These are phyloP conservation scores for Myotis findleyi DNA, from an alignment of 2,797 vertebrate genomes.

Conservation along the genomic window DNA sequence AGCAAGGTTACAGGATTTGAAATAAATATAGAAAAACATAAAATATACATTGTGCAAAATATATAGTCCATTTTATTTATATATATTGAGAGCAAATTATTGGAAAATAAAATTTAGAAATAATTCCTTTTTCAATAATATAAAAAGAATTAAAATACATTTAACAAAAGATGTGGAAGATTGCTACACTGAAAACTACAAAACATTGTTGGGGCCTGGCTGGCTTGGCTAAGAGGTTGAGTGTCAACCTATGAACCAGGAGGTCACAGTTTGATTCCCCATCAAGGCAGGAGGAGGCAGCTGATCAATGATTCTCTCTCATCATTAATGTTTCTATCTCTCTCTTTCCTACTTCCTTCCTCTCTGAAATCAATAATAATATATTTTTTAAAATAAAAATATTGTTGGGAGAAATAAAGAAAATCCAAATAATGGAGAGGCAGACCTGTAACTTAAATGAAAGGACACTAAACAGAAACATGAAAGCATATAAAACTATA, in stretches of 20 bases:
- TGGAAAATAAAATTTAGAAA: conserved; percentile 45
- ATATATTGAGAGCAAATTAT: conserved; percentile 15
- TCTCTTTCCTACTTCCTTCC: no score
- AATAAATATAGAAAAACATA: not conserved
- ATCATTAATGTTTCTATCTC: no score
- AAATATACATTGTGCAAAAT: not conserved
- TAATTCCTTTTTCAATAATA: not conserved
- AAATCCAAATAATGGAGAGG: not conserved
- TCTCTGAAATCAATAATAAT: no score
- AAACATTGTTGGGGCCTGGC: not conserved
- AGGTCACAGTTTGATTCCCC: no score
- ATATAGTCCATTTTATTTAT: not conserved
- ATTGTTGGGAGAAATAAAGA: not conserved
- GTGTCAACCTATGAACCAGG: no score
- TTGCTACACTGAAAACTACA: not conserved
- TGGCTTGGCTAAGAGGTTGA: no score
- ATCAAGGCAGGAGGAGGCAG: no score
- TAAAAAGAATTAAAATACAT: conserved; percentile 30
- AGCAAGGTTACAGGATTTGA: not conserved
- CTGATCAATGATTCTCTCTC: no score
- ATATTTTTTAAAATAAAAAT: not conserved
- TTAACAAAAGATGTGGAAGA: not conserved
- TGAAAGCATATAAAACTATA: conserved; percentile 3
- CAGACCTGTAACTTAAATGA: not conserved
- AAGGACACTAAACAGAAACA: not conserved